Percentiles rank a stretch among this genome's conserved stretches.
Conservation (phyloP, 2,797 vertebrate genomes). For the Heteromormyrus szaboi region DNA sequence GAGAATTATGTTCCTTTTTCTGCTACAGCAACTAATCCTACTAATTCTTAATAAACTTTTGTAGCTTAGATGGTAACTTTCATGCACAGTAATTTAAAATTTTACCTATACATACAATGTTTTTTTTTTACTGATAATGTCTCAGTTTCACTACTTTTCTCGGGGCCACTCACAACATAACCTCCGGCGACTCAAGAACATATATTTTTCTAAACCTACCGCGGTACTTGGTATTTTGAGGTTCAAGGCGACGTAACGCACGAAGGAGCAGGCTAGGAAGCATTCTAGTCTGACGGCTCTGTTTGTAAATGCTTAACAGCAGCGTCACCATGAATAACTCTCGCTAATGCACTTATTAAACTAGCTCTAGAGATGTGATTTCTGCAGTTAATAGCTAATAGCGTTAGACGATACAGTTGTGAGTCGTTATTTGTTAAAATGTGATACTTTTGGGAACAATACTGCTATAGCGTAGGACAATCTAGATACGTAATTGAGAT, state of each 20-base stretch:
- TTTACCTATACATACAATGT: background rate
- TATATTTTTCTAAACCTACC: background rate
- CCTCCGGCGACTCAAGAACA: background rate
- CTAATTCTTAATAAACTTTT: background rate
- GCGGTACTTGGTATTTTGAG: background rate
- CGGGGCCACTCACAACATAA: background rate
- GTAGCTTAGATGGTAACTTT: background rate
- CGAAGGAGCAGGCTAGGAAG: background rate
- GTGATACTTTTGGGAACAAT: background rate
- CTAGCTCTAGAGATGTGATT: background rate
- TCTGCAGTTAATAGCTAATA: background rate
- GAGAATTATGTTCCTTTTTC: background rate
- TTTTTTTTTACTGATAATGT: background rate
- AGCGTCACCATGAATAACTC: background rate
- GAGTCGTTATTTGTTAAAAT: background rate
- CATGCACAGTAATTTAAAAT: background rate
- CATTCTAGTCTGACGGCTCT: background rate
- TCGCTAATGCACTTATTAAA: background rate
- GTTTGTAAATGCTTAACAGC: background rate
- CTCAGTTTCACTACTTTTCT: background rate
- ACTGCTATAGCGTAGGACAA: background rate
- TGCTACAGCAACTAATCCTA: background rate
- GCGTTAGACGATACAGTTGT: background rate
- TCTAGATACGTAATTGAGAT: background rate
- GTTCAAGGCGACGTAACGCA: background rate